Evolutionary conservation across 2,888 invertebrate species (phyloP).

Genomic region (Drosophila niveifrons): DNA sequence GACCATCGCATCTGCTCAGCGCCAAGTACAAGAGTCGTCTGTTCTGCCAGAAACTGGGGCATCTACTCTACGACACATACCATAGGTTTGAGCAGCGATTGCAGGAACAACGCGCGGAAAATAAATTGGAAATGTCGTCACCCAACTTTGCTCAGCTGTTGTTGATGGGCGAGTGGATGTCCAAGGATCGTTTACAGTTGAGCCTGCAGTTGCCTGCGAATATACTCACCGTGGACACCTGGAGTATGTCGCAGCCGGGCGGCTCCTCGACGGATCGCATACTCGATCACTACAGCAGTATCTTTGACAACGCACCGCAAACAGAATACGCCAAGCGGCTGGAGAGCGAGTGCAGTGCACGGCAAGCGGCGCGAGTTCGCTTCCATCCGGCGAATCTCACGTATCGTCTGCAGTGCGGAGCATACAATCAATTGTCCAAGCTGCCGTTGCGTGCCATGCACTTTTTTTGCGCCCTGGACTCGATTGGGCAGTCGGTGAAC

Average conservation of each 20-base stretch:
- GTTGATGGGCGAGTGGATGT: conserved; percentile 86
- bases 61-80: conserved; percentile 71
- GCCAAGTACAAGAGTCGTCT: conserved; percentile 84
- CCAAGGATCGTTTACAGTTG: conserved; percentile 75
- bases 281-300: conserved; percentile 82
- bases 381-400: conserved; percentile 84
- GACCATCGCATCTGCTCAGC: conserved; percentile 85
- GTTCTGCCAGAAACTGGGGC: conserved; percentile 76
- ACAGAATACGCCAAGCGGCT: conserved; percentile 83
- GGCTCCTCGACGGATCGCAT: conserved; percentile 81
- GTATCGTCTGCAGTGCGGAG: conserved; percentile 79
- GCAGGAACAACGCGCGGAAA: background rate
- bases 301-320: conserved; percentile 84
- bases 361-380: conserved; percentile 75
- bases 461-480: conserved; percentile 83
- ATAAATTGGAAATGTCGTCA: conserved; percentile 81
- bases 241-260: conserved; percentile 70
- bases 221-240: conserved; percentile 84
- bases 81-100: conserved; percentile 63
- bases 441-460: conserved; percentile 81
- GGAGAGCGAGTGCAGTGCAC: conserved; percentile 71
- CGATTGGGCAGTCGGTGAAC: conserved; percentile 75
- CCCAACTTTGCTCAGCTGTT: conserved; percentile 86
- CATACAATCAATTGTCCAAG: conserved; percentile 83
- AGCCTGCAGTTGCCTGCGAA: conserved; percentile 80